Evolutionary conservation across 2,888 invertebrate species (phyloP).

Genomic region (Ophion obscuratus): DNA sequence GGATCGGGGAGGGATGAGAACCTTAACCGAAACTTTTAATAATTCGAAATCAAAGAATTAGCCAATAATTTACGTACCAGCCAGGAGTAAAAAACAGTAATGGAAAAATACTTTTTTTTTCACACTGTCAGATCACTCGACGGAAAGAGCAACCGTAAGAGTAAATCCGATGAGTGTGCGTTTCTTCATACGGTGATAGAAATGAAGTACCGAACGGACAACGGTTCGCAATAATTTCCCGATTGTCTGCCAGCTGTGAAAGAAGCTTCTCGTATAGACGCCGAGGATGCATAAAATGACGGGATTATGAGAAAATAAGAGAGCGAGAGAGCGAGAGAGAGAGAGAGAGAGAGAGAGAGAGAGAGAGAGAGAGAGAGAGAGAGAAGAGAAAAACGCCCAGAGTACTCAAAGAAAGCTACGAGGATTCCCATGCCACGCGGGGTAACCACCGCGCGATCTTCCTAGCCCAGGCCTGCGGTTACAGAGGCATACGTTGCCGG

Average conservation of each 20-base stretch:
- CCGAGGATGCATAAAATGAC: conserved; percentile 46
- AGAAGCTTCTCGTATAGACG: conserved; percentile 8
- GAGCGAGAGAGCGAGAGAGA: no score
- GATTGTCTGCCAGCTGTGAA: conserved; percentile 15
- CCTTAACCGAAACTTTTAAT: no score
- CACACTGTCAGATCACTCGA: background rate
- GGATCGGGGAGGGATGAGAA: no score
- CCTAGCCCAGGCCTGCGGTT: conserved; percentile 58
- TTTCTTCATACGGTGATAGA: background rate
- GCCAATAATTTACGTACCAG: no score
- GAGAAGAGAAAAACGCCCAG: background rate
- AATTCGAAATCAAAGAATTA: no score
- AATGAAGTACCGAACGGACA: background rate
- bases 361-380: no score
- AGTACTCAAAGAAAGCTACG: conserved; percentile 45
- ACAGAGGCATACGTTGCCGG: conserved; percentile 46
- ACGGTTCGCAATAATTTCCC: background rate
- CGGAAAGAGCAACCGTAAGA: background rate
- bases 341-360: no score
- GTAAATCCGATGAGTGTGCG: background rate
- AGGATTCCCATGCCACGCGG: conserved; percentile 73
- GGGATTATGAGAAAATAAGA: conserved; percentile 21
- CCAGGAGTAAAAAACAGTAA: background rate
- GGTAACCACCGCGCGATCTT: conserved; percentile 71
- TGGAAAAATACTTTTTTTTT: background rate